phyloP scores from a whole-genome alignment of 2,888 invertebrate genomes.

The Baronia brevicornis region DNA sequence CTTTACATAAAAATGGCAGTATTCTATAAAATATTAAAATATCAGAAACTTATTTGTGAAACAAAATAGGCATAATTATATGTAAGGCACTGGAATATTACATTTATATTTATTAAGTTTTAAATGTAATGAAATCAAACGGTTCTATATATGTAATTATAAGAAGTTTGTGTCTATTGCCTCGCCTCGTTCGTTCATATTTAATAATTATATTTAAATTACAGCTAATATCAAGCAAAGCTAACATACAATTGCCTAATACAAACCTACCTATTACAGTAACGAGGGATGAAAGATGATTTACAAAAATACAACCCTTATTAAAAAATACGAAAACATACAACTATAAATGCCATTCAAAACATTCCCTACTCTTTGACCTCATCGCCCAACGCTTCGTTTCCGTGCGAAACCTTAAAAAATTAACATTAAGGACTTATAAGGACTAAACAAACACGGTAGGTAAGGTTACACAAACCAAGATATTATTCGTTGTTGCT shows the following conservation, averaged over 20 bases:
- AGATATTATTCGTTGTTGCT: conserved; percentile 13
- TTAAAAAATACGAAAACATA: conserved; percentile 28
- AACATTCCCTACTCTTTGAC: conserved; percentile 23
- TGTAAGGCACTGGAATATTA: too few species aligned
- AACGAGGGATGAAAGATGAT: conserved; percentile 64
- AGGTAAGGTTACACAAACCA: conserved; percentile 17
- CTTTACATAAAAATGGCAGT: too few species aligned
- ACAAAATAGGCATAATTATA: too few species aligned
- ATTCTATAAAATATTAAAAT: too few species aligned
- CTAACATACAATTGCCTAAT: conserved; percentile 6
- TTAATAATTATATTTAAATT: too few species aligned
- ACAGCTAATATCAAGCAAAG: too few species aligned
- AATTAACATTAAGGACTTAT: conserved; percentile 57
- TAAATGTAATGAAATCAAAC: too few species aligned
- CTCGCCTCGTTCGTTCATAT: too few species aligned
- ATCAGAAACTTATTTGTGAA: too few species aligned
- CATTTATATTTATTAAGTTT: too few species aligned
- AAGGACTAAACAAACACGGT: conserved; percentile 37
- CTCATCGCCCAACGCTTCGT: conserved; percentile 45
- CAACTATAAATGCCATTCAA: conserved; percentile 22
- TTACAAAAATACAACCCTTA: conserved; percentile 65
- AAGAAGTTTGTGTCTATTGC: too few species aligned
- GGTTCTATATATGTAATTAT: too few species aligned
- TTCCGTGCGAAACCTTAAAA: conserved; percentile 69
- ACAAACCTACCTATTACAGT: conserved; percentile 13